Percentiles rank a stretch among this genome's conserved stretches.
These are phyloP conservation scores for Brachionus rotundiformis DNA, from an alignment of 1,140 invertebrate species.

Conservation along the genomic window DNA sequence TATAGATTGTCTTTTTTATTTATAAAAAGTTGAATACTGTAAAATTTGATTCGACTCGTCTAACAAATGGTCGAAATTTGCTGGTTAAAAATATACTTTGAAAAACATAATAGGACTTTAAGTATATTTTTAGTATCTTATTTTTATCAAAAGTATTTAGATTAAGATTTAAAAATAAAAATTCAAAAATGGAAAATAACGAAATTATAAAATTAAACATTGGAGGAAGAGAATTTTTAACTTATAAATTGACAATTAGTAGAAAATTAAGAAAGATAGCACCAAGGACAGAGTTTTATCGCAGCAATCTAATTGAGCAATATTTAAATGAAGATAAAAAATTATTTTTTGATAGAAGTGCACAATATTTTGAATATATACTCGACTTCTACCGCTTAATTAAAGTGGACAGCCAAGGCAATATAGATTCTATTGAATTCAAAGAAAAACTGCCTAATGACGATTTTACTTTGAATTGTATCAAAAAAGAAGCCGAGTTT, in stretches of 20 bases:
- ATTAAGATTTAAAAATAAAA: background rate
- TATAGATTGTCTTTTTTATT: too few relatives aligned
- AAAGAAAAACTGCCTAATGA: background rate
- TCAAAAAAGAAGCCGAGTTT: conserved; percentile 17
- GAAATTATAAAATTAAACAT: conserved; percentile 21
- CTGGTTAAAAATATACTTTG: too few relatives aligned
- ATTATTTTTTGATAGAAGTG: background rate
- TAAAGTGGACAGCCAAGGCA: conserved; percentile 4
- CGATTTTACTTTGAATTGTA: background rate
- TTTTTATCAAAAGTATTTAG: too few relatives aligned
- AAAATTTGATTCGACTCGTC: too few relatives aligned
- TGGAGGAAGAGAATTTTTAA: conserved; percentile 7
- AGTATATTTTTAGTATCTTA: too few relatives aligned
- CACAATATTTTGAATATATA: conserved; percentile 24
- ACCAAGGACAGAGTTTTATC: background rate
- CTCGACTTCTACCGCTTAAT: background rate
- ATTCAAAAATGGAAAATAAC: conserved; percentile 11
- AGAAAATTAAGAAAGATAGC: conserved; percentile 14
- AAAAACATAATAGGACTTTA: too few relatives aligned
- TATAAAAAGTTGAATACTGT: too few relatives aligned
- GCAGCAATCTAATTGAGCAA: background rate
- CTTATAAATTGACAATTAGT: background rate
- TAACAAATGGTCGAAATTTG: too few relatives aligned
- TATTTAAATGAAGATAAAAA: background rate
- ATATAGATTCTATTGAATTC: conserved; percentile 14